Percentiles rank a stretch among this genome's conserved stretches.
phyloP scores from a whole-genome alignment of 2,888 invertebrate genomes.

The Caenorhabditis parvicauda region DNA sequence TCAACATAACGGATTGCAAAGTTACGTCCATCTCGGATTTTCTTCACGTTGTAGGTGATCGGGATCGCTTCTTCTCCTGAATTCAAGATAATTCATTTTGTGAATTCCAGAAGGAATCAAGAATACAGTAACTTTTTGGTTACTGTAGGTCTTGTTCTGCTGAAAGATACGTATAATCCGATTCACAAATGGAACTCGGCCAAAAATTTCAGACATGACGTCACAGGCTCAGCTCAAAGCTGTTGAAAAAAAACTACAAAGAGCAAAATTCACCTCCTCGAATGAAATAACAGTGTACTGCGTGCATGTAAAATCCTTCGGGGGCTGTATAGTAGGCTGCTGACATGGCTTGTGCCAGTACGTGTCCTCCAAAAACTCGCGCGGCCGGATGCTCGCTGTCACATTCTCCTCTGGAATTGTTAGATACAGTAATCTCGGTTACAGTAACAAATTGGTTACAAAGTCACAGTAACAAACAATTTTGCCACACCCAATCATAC shows the following conservation, averaged over 20 bases:
- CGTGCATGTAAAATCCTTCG: slow-evolving; percentile 47
- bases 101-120: not conserved
- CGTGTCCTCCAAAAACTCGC: slow-evolving; percentile 49
- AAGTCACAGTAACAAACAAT: too few species aligned
- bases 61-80: slow-evolving; percentile 39
- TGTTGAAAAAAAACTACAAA: not conserved
- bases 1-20: slow-evolving; percentile 52
- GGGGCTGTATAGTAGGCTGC: slow-evolving; percentile 51
- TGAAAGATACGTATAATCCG: not conserved
- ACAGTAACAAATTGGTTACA: too few species aligned
- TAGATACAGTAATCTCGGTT: not conserved
- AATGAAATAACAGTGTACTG: slow-evolving; percentile 53
- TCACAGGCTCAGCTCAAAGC: too few species aligned
- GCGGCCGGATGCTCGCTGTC: slow-evolving; percentile 43
- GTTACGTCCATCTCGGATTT: slow-evolving; percentile 49
- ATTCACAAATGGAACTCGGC: not conserved
- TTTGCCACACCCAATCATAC: too few species aligned
- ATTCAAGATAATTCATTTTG: slow-evolving; percentile 2
- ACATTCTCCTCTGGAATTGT: slow-evolving; percentile 39
- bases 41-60: slow-evolving; percentile 46
- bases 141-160: not conserved
- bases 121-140: not conserved
- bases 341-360: slow-evolving; percentile 44
- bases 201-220: not conserved
- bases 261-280: slow-evolving; percentile 29